These are phyloP conservation scores for Lepidostoma basale DNA, from an alignment of 1,140 invertebrate genomes.

Conservation along the genomic window DNA sequence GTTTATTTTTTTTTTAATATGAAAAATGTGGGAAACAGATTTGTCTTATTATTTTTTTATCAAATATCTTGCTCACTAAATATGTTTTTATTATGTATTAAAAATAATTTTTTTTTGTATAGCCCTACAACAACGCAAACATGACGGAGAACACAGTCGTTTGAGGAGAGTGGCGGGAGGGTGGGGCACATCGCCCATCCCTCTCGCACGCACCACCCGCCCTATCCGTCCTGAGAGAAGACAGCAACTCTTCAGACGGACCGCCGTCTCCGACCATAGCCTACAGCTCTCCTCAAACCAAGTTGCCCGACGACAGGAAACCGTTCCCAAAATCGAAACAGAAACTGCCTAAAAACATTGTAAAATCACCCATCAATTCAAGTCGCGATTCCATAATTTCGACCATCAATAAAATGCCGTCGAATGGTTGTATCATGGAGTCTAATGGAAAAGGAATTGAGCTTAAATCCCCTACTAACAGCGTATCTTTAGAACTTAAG, in stretches of 20 bases:
- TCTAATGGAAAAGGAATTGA: too few species aligned
- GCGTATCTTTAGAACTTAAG: too few species aligned
- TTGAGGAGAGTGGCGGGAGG: constrained; percentile 32
- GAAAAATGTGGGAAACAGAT: too few species aligned
- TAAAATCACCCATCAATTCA: too few species aligned
- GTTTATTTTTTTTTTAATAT: too few species aligned
- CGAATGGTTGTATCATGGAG: too few species aligned
- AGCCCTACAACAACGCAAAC: constrained; percentile 3
- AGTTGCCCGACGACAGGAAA: background rate
- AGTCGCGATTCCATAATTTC: too few species aligned
- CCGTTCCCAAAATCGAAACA: too few species aligned
- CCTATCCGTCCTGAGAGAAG: constrained; percentile 21
- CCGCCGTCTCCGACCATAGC: background rate
- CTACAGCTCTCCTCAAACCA: background rate
- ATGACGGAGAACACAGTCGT: constrained; percentile 32
- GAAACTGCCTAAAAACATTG: too few species aligned
- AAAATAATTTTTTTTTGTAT: background rate
- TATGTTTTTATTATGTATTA: background rate
- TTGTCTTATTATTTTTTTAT: too few species aligned
- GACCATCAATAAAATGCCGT: too few species aligned
- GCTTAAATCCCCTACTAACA: too few species aligned
- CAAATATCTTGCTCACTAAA: background rate
- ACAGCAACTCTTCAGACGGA: constrained; percentile 13
- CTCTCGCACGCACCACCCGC: constrained; percentile 11
- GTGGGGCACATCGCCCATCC: background rate